Base-by-base conservation (phyloP, 1,140 invertebrate species). In the Papilio helenus region DNA sequence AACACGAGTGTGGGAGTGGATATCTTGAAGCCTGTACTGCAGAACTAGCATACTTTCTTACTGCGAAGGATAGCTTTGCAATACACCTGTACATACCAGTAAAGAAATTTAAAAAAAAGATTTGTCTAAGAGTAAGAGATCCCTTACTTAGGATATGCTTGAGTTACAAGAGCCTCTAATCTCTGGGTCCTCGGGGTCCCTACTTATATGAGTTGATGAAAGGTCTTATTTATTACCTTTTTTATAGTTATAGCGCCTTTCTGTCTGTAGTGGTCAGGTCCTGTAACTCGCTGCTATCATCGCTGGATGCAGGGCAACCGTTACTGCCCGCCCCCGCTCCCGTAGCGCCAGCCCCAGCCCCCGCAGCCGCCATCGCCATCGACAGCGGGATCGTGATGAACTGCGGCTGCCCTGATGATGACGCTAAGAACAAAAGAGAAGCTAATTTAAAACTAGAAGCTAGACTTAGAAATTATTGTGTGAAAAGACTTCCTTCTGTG, bases 321-420 rank as follows among this genome's bases (percentile, higher is more conserved):
- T 89, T 95, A 55, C 82, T 89, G 44, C 82, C 95, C 16, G 16
- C 46, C 7, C 93, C 94, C n/a, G 95, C 95, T 3, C 95, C 93
- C 0, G 95, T 90, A 95, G 94, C 20, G 90, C 92, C 93, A 96
- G 18, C 51, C 5, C 51, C 51, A 5, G 51, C 51, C 4, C 93
- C 94, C 18, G 95, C 95, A 4, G 95, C 93, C 0, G 95, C 91
- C 90, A 95, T 95, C 20, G 92, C 92, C 93, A 96, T 95, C 10
- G 95, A 96, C 76, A 96, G 90, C 55, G 95, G 95, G 88, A 96
- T 96, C 23, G 95, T 96, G 79, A 96, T 96, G 87, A 95, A 96
- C 84, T 96, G 96, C 1, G 95, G 95, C 79, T 95, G 95, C 18
- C 77, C 87, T 65, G 94, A 92, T 81, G 92, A 88, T 79, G 88